A percentile compares a stretch with the other conserved stretches of the same genome.
phyloP scores from a whole-genome alignment of 2,113 vertebrate genomes.

The Pterophyllum scalare region DNA sequence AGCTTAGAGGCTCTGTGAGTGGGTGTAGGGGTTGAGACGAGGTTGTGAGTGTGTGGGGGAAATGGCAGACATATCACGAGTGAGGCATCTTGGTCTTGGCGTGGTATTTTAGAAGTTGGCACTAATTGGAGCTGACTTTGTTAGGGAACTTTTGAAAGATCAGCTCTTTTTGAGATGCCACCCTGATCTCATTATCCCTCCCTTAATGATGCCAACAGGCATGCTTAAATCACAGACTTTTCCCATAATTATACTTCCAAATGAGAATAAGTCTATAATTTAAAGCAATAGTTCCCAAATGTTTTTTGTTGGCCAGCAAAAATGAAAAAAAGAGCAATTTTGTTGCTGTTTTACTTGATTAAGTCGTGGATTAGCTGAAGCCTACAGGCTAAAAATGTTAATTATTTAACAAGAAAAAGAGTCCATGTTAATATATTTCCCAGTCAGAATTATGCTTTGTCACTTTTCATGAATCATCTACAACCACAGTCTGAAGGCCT shows the following conservation, averaged over 20 bases:
- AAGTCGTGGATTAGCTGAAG: constrained; percentile 20
- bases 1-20: not conserved
- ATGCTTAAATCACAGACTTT: constrained; percentile 15
- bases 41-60: not conserved
- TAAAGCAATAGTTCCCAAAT: not conserved
- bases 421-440: constrained; percentile 13
- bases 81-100: not conserved
- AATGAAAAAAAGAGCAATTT: not conserved
- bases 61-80: not conserved
- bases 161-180: constrained; percentile 27
- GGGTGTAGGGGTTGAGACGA: not conserved
- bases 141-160: constrained; percentile 47
- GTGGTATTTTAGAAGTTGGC: constrained; percentile 45
- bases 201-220: constrained; percentile 35
- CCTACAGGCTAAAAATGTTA: constrained; percentile 31
- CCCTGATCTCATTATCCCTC: constrained; percentile 37
- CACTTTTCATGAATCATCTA: constrained; percentile 29
- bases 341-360: constrained; percentile 28
- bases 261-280: constrained; percentile 10
- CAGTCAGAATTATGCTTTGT: constrained; percentile 16
- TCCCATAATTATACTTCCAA: constrained; percentile 32
- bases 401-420: constrained; percentile 36
- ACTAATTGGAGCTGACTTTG: constrained; percentile 52
- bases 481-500: not conserved
- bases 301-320: not conserved